Evolutionary conservation across 1,140 invertebrate species (phyloP), one percentile per base, ranked within the genome.

Genomic region (Pygmarrhopalites habei): DNA sequence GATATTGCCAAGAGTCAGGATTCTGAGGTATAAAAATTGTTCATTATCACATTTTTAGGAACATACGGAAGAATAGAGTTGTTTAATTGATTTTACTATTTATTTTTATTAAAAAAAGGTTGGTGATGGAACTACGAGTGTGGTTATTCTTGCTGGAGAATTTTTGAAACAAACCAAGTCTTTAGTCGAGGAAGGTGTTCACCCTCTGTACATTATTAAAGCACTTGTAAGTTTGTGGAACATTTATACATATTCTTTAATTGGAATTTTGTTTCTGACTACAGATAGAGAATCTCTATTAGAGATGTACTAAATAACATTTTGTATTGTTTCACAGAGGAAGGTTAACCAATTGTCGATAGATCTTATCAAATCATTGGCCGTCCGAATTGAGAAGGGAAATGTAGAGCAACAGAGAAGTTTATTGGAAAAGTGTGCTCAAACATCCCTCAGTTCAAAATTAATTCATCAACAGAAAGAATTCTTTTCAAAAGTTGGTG

Each of bases 1-100:
- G 96, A 99, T 73, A 99, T 99, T 76, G 97, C 97, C 17, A 96
- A 96, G 75, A 98, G 95, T 57, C 97, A 99, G 78, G 97, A 99
- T 85, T 92, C 92, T 58, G 95, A 99, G 84, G 95, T 94, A 79
- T n/a, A n/a, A n/a, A n/a, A n/a, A n/a, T n/a, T n/a, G n/a, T n/a
- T n/a, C n/a, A n/a, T n/a, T n/a, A n/a, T n/a, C n/a, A n/a, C n/a
- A n/a, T n/a, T n/a, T n/a, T n/a, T n/a, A n/a, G n/a, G n/a, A n/a
- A n/a, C n/a, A n/a, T n/a, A n/a, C n/a, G n/a, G n/a, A n/a, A n/a
- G n/a, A n/a, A n/a, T n/a, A n/a, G n/a, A n/a, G n/a, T n/a, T 81
- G 52, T 58, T 49, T 44, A 39, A 5, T 26, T 4, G 15, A 19
- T 35, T 26, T 49, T 10, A 29, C 19, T 28, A 14, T 29, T 59